Base-by-base conservation (phyloP, 1,140 invertebrate species). In the Drosophila mauritiana region DNA sequence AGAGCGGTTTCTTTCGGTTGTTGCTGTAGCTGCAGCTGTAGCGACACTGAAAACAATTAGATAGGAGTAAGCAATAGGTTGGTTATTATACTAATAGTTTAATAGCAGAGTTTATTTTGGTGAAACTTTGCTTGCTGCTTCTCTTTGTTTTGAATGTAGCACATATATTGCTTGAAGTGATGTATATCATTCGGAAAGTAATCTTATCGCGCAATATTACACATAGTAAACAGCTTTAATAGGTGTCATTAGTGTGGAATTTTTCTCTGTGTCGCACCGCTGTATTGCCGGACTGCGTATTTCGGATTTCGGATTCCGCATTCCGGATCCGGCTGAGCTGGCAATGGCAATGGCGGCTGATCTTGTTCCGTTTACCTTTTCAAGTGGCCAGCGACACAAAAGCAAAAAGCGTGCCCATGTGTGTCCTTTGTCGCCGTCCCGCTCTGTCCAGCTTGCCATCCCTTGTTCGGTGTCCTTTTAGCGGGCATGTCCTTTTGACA, bases 331-430 rank as follows among this genome's bases (percentile, higher is more conserved):
- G 58, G 37, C 46, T 63, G 64, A 63, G 56, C 64, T 52, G 58
- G 52, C 46, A 40, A 12, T 56, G 73, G 52, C 73, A 75, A 75
- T 78, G 64, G 73, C 56, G 54, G 67, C 78, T 81, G 78, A 81
- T 81, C 79, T 81, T 81, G 61, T 63, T 70, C 78, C 58, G 74
- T 64, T 65, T 49, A 65, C 58, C 58, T 56, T 73, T 76, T 73
- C 39, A 51, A 78, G 48, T 46, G 58, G 40, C 48, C 57, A 13
- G 27, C 46, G 25, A 39, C 54, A 49, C 49, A 25, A 49, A 56
- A 49, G 25, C 36, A 15, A 43, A 39, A 27, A 22, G 6, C 13
- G 25, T 20, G 17, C 13, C 10, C 54, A 42, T 58, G 22, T 67
- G 63, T 53, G 53, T 59, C 25, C 49, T 73, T 70, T 67, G 25